Percentiles rank a stretch among this genome's conserved stretches.
phyloP scores from a whole-genome alignment of 2,113 vertebrate species.

The Climacteris rufus region DNA sequence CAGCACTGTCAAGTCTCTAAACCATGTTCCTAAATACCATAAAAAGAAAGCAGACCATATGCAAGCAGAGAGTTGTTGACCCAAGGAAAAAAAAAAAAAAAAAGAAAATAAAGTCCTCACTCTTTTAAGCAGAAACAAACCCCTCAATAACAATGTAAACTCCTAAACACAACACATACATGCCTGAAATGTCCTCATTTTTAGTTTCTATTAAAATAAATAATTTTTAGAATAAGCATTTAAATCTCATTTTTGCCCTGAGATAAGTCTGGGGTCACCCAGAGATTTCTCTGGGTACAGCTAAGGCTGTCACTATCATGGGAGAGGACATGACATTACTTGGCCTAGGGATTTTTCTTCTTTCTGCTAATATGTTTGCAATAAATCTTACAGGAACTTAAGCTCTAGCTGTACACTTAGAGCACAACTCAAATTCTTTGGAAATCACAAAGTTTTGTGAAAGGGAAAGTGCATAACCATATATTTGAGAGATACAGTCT shows the following conservation, averaged over 20 bases:
- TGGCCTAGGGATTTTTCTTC: neutral
- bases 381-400: neutral
- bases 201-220: neutral
- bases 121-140: neutral
- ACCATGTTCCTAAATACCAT: neutral
- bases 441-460: neutral
- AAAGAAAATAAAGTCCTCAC: neutral
- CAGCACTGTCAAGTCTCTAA: neutral
- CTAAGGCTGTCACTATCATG: neutral
- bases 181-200: neutral
- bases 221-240: neutral
- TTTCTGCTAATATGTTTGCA: neutral
- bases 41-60: neutral
- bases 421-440: neutral
- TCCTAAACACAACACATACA: neutral
- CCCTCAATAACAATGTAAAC: rapidly evolving
- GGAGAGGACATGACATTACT: neutral
- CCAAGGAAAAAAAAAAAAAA: neutral
- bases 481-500: neutral
- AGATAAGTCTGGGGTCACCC: neutral
- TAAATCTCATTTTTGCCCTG: neutral
- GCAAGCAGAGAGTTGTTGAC: neutral
- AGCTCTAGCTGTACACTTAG: neutral
- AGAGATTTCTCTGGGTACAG: neutral
- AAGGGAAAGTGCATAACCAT: neutral